Evolutionary conservation across 92 coral and sea anemone species (phyloP), one percentile per base, ranked within the genome.

Genomic region (Siderastrea radians): DNA sequence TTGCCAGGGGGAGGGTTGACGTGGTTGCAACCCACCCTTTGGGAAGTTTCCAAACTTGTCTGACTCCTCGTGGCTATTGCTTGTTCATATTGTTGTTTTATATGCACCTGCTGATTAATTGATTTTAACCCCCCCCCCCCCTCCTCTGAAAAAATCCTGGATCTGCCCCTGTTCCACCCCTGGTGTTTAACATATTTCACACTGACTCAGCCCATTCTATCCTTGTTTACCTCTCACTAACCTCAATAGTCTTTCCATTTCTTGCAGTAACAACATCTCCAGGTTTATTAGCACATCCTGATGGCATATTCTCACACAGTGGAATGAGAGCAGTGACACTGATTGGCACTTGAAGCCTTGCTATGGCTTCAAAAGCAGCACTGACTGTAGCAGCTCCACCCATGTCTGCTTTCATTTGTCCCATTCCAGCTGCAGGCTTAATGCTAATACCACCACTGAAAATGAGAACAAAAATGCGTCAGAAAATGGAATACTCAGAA

Each of bases 191-290:
- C 38, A 26, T 26, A 26, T 2, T 72, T 49, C 59, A 15, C 17
- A 44, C 8, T 26, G 38, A 26, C 38, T 26, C 38, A 26, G 38
- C 38, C 38, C 46, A 50, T 17, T 12, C 52, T 53, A 72, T 7
- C 43, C 69, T 16, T 15, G 0, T 3, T 12, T 78, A 71, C 26
- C 4, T 68, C 14, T n/a, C 50, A 44, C 87, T 89, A 49, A 97
- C 99, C 99, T 97, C 99, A 12, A 97, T 97, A 13, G 99, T 92
- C 78, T 95, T 97, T 5, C 96, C 99, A 84, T 93, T 97, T 90
- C 92, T 95, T 45, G 99, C 97, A 60, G 91, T 97, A 16, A 97
- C 89, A 8, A 97, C 99, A 90, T 97, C 99, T 16, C 99, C 99
- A 16, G 99, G 99, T 80, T 97, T 97, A 38, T 83, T 47, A 19